Evolutionary conservation across 2,888 invertebrate species (phyloP).

Genomic region (Heliothis peltigera): DNA sequence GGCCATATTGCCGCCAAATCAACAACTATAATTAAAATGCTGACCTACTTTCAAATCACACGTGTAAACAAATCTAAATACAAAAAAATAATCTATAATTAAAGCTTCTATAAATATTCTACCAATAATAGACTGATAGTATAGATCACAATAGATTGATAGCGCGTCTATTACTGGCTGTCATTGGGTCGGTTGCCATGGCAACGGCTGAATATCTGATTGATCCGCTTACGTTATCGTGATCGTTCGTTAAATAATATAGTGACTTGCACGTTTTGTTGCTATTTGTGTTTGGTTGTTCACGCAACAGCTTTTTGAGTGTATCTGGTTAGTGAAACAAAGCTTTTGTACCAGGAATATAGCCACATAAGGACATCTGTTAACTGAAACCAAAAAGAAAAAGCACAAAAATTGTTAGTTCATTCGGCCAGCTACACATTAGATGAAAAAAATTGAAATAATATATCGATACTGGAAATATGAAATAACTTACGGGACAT

Average conservation of each 20-base stretch:
- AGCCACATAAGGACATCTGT: too few relatives aligned
- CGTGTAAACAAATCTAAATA: conserved; percentile 13
- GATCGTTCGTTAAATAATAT: conserved; percentile 50
- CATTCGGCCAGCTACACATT: too few relatives aligned
- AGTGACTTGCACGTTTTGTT: conserved; percentile 45
- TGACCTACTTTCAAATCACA: conserved; percentile 32
- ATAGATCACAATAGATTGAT: conserved; percentile 27
- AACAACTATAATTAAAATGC: conserved; percentile 12
- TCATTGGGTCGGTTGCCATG: conserved; percentile 45
- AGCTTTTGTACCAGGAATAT: neutral
- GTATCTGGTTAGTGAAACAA: neutral
- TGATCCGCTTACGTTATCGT: conserved; percentile 53
- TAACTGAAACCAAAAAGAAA: too few relatives aligned
- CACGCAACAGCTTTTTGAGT: conserved; percentile 2
- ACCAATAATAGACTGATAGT: conserved; percentile 32
- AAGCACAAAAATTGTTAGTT: too few relatives aligned
- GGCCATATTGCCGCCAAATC: conserved; percentile 13
- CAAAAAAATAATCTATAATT: conserved; percentile 32
- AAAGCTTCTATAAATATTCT: conserved; percentile 41
- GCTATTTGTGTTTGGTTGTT: conserved; percentile 30
- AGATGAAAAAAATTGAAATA: too few relatives aligned
- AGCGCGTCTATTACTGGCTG: conserved; percentile 29
- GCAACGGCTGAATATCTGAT: conserved; percentile 53
- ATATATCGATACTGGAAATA: too few relatives aligned
- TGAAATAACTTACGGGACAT: too few relatives aligned